These are phyloP conservation scores for Tridacna gigas DNA, from an alignment of 2,888 invertebrate species.

Conservation along the genomic window DNA sequence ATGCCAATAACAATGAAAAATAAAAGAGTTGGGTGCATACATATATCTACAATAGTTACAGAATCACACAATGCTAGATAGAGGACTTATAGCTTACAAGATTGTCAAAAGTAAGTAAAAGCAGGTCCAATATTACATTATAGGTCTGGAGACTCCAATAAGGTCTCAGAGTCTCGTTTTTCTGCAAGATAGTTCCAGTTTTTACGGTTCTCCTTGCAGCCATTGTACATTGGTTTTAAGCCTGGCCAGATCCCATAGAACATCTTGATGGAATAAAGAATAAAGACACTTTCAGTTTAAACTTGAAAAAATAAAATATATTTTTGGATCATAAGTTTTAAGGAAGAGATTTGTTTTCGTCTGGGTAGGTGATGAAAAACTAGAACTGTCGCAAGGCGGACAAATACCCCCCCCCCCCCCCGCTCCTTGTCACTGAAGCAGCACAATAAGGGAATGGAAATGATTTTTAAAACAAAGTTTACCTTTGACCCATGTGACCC, in stretches of 20 bases:
- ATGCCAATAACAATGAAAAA: too few relatives aligned
- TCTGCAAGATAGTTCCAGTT: constrained; percentile 76
- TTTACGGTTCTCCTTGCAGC: constrained; percentile 76
- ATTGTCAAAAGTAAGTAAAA: constrained; percentile 44
- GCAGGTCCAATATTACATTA: constrained; percentile 54
- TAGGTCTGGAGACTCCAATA: constrained; percentile 55
- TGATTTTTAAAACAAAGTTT: too few relatives aligned
- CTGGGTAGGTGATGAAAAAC: too few relatives aligned
- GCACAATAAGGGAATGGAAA: too few relatives aligned
- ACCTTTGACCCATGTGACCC: too few relatives aligned
- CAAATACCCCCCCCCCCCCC: too few relatives aligned
- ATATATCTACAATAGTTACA: constrained; percentile 17
- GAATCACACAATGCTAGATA: constrained; percentile 12
- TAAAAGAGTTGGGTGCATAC: constrained; percentile 19
- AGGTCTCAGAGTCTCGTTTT: constrained; percentile 33
- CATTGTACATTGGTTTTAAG: constrained; percentile 75
- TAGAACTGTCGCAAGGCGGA: too few relatives aligned
- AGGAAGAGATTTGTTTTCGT: too few relatives aligned
- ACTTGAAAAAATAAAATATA: constrained; percentile 16
- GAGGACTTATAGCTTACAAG: constrained; percentile 49
- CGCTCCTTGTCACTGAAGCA: too few relatives aligned
- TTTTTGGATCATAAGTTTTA: background rate
- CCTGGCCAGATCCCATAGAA: constrained; percentile 85
- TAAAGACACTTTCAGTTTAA: background rate
- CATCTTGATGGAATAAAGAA: constrained; percentile 55